Percentiles rank a stretch among this genome's conserved stretches.
Conservation (phyloP, 2,888 invertebrate genomes). For the Brenthis hecate region DNA sequence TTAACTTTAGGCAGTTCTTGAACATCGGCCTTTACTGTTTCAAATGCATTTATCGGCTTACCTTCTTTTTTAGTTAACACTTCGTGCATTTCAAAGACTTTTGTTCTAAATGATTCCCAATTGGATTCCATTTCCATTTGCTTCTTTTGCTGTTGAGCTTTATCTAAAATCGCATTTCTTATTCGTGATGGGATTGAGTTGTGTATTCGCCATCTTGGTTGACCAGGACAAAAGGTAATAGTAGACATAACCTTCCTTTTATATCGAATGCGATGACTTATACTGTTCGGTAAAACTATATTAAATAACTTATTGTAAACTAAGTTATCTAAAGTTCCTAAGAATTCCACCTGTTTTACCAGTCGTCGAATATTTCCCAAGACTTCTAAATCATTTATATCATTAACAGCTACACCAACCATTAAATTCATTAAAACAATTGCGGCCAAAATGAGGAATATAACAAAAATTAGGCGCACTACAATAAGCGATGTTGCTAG, state of each 20-base stretch:
- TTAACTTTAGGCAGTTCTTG: slow-evolving; percentile 45
- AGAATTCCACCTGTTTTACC: slow-evolving; percentile 81
- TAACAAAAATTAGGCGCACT: slow-evolving; percentile 75
- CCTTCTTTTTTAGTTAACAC: slow-evolving; percentile 55
- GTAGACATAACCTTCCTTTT: slow-evolving; percentile 62
- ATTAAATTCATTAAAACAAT: slow-evolving; percentile 83
- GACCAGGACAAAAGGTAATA: slow-evolving; percentile 67
- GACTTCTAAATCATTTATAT: slow-evolving; percentile 80
- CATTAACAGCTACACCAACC: slow-evolving; percentile 83
- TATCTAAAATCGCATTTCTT: slow-evolving; percentile 69
- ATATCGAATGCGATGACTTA: slow-evolving; percentile 61
- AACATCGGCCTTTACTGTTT: slow-evolving; percentile 34
- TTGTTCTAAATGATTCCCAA: slow-evolving; percentile 56
- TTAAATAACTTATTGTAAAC: slow-evolving; percentile 72
- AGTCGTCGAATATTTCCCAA: slow-evolving; percentile 80
- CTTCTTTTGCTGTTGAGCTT: slow-evolving; percentile 66
- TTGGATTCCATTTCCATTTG: slow-evolving; percentile 63
- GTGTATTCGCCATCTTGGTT: slow-evolving; percentile 59
- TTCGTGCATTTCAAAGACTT: slow-evolving; percentile 66
- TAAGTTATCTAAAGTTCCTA: slow-evolving; percentile 76
- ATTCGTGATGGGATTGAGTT: slow-evolving; percentile 63
- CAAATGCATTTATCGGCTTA: slow-evolving; percentile 41
- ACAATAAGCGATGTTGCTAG: slow-evolving; percentile 67
- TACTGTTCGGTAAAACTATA: slow-evolving; percentile 59
- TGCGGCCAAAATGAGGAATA: slow-evolving; percentile 79